These are phyloP conservation scores for Mnemiopsis leidyi DNA, from an alignment of 37 sponge, comb jelly and placozoan species.

Conservation along the genomic window DNA sequence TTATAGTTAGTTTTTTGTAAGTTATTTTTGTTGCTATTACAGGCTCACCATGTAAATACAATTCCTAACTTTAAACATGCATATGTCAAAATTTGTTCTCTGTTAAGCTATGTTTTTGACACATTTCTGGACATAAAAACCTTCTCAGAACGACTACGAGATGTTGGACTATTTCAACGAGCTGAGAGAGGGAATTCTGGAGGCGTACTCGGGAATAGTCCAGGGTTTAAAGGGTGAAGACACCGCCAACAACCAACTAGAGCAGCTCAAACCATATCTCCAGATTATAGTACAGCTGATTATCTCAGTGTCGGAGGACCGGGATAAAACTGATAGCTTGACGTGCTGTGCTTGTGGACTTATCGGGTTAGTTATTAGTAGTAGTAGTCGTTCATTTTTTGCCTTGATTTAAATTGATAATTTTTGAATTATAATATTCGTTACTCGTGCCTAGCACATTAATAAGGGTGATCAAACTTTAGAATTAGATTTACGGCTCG, in stretches of 20 bases:
- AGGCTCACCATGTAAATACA: no score
- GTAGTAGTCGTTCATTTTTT: not conserved
- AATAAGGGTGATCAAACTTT: no score
- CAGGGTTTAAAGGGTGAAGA: slow-evolving; percentile 86
- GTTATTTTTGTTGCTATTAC: no score
- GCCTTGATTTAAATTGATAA: not conserved
- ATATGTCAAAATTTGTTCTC: no score
- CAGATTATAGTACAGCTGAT: slow-evolving; percentile 79
- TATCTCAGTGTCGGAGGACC: slow-evolving; percentile 74
- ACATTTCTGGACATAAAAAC: no score
- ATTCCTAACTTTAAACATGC: no score
- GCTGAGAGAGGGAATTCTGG: slow-evolving; percentile 91
- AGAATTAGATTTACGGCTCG: no score
- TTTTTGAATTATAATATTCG: not conserved
- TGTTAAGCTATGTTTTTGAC: no score
- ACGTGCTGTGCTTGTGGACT: slow-evolving; percentile 78
- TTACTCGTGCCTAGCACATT: not conserved
- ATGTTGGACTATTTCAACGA: slow-evolving; percentile 91
- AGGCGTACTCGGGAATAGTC: slow-evolving; percentile 95
- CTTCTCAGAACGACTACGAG: slow-evolving; percentile 79
- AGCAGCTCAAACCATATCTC: slow-evolving; percentile 73
- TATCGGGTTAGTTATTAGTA: slow-evolving; percentile 77
- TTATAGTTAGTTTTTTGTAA: no score
- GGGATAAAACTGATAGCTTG: slow-evolving; percentile 78
- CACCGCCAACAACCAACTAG: slow-evolving; percentile 66